Conservation (phyloP, 2,113 vertebrate species). For the Bambusicola thoracicus region DNA sequence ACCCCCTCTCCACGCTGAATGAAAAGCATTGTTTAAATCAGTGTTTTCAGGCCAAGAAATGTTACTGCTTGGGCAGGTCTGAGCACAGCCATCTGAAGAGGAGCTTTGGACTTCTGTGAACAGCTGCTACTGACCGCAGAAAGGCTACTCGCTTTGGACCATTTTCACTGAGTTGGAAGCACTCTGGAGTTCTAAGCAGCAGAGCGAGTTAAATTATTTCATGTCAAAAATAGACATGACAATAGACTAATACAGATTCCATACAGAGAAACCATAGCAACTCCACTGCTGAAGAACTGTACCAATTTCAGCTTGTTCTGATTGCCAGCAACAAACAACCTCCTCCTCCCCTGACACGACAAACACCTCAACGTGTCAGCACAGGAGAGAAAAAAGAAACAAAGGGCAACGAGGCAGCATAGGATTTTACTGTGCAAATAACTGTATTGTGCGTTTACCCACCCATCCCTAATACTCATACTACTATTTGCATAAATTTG, state of each 20-base stretch:
- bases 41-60: background rate
- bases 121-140: background rate
- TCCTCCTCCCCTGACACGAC: background rate
- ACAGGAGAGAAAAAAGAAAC: background rate
- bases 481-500: background rate
- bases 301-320: background rate
- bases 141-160: background rate
- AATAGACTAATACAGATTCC: rapidly evolving
- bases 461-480: background rate
- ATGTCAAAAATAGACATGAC: background rate
- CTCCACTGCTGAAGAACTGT: background rate
- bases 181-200: background rate
- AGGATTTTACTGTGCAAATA: background rate
- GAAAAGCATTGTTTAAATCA: background rate
- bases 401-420: background rate
- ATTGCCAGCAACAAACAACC: background rate
- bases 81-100: background rate
- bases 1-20: background rate
- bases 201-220: background rate
- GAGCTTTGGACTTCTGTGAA: background rate
- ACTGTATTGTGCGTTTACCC: background rate
- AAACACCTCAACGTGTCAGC: background rate
- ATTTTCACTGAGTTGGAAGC: background rate
- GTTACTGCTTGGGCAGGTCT: background rate
- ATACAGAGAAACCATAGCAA: background rate